phyloP scores from a whole-genome alignment of 2,113 vertebrate species.

The Hassar affinis region DNA sequence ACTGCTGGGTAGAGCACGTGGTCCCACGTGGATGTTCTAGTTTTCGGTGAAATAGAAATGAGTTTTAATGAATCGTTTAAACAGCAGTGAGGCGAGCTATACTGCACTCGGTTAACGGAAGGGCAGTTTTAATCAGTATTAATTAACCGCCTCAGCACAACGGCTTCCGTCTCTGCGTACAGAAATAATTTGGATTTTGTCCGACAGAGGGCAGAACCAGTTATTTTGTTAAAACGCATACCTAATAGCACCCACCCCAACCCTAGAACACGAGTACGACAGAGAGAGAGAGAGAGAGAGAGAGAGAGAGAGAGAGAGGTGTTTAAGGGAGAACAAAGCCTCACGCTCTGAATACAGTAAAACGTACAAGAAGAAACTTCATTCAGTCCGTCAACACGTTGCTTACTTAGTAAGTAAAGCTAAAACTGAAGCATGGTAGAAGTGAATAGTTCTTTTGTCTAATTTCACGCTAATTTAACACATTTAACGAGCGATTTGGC shows the following conservation, averaged over 20 bases:
- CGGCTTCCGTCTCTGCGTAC: not conserved
- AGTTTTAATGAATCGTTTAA: not conserved
- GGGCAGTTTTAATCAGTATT: not conserved
- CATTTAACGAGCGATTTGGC: not conserved
- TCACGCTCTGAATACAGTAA: not conserved
- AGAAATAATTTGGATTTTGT: not conserved
- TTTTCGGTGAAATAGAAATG: not conserved
- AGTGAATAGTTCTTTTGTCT: not conserved
- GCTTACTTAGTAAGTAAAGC: too few relatives aligned
- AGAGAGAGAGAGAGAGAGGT: not conserved
- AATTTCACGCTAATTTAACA: not conserved
- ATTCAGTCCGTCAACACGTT: not conserved
- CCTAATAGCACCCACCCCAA: not conserved
- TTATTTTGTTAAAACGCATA: constrained; percentile 20
- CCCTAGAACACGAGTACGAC: not conserved
- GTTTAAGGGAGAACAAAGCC: not conserved
- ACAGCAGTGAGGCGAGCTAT: not conserved
- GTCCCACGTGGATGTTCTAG: not conserved
- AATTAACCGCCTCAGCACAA: not conserved
- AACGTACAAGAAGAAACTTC: not conserved
- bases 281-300: constrained; percentile 4
- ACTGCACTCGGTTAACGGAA: not conserved
- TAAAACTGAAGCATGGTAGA: not conserved
- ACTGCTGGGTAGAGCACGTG: not conserved
- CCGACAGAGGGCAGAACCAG: constrained; percentile 68